Conservation (phyloP, 2,113 vertebrate genomes). For the Thalassoma bifasciatum region DNA sequence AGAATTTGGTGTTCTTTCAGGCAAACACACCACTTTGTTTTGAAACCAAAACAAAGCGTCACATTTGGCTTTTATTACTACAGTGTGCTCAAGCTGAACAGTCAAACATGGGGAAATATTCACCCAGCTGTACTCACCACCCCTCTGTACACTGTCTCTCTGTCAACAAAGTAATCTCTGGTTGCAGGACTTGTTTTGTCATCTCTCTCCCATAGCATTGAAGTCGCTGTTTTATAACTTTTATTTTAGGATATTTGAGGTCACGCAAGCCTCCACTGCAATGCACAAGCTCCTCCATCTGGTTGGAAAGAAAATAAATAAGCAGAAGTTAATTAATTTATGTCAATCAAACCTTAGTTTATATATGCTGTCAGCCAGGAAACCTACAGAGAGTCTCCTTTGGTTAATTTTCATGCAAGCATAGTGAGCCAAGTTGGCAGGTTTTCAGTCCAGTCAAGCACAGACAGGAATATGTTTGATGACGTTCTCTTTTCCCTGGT, state of each 20-base stretch:
- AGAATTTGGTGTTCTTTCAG: conserved; percentile 8
- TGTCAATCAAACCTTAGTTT: background rate
- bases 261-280: background rate
- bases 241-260: background rate
- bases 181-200: conserved; percentile 21
- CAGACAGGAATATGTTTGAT: background rate
- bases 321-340: background rate
- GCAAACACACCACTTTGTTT: conserved; percentile 29
- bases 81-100: conserved; percentile 15
- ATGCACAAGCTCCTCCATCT: background rate
- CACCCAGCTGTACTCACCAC: conserved; percentile 13
- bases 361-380: background rate
- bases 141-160: background rate
- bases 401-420: background rate
- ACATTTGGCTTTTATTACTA: conserved; percentile 55
- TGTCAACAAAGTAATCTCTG: conserved; percentile 23
- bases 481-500: background rate
- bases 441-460: conserved; percentile 3
- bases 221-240: background rate
- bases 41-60: conserved; percentile 37
- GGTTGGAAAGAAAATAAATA: background rate
- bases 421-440: background rate
- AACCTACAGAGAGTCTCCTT: background rate
- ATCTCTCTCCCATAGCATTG: background rate
- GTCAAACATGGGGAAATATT: conserved; percentile 36